Base-by-base conservation (phyloP, 2,888 invertebrate species). In the Oeneis ivallda region DNA sequence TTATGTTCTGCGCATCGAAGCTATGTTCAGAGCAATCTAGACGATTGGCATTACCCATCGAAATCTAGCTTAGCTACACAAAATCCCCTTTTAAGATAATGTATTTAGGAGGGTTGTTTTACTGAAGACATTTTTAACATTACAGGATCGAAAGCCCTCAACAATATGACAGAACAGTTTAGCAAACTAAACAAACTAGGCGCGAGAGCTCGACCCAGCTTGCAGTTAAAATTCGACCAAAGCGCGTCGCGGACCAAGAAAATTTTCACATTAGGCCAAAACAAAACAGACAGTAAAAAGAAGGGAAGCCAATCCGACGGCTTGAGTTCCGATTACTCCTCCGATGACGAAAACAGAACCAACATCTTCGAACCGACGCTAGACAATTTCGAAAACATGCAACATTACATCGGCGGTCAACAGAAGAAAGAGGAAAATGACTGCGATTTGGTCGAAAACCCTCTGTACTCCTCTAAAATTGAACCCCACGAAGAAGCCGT, bases 111-210 rank as follows among this genome's bases (percentile, higher is more conserved):
- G 1, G 1, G 17, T 1, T 32, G 0, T 13, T 32, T 32, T 1
- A 7, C 32, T 32, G 5, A 58, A 45, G 19, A 43, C 7, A 13
- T 15, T 43, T 32, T 49, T 66, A 65, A 80, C 3, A 47, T 87
- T 70, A 17, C 82, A 95, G 97, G 97, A 77, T 95, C 96, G 9
- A 97, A 97, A 90, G 97, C 97, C 57, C 87, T 97, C 66, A 96
- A 94, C 70, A 97, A 97, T 81, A 95, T 97, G 92, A 94, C 96
- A 0, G 97, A 96, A 72, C 97, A 97, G 79, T 96, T 98, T 84
- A 96, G 96, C 66, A 97, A 96, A 82, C 84, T 97, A 47, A 96
- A 96, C 80, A 95, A 95, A 76, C 88, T 96, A 45, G 93, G 95
- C 75, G 91, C 93, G 0, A 83, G 94, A 85, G 75, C 94, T 74